phyloP scores from a whole-genome alignment of 64 coral and sea anemone species.

The Anthopleura sola region DNA sequence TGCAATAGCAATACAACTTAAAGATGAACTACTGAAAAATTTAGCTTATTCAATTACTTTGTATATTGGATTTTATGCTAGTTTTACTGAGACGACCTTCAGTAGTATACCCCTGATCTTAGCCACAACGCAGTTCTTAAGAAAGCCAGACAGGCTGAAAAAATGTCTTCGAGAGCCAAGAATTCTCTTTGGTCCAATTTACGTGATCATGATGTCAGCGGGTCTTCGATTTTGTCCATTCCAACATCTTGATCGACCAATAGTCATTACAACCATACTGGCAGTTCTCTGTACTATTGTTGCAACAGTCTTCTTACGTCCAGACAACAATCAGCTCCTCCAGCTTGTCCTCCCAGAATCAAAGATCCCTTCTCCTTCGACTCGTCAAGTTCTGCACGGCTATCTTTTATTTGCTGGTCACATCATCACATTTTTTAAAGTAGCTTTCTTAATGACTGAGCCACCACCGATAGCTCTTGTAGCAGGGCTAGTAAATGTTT shows the following conservation, averaged over 20 bases:
- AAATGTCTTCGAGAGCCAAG: constrained; percentile 6
- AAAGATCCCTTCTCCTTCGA: background rate
- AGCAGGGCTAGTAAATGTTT: no score
- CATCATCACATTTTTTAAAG: background rate
- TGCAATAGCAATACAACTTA: background rate
- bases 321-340: constrained; percentile 31
- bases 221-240: background rate
- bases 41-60: background rate
- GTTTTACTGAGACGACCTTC: constrained; percentile 7
- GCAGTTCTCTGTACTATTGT: background rate
- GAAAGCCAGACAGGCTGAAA: constrained; percentile 28
- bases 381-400: background rate
- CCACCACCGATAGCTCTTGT: no score
- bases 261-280: background rate
- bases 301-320: constrained; percentile 29
- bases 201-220: constrained; percentile 12
- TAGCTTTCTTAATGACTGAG: no score
- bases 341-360: constrained; percentile 6
- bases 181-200: constrained; percentile 60
- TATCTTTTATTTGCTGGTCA: no score
- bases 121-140: constrained; percentile 48
- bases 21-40: constrained; percentile 25
- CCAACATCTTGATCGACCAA: background rate
- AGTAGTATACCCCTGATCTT: background rate
- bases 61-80: constrained; percentile 4